A percentile compares a stretch with the other conserved stretches of the same genome.
Evolutionary conservation across 2,888 invertebrate genomes (phyloP).

Genomic region (Magallana nippona): DNA sequence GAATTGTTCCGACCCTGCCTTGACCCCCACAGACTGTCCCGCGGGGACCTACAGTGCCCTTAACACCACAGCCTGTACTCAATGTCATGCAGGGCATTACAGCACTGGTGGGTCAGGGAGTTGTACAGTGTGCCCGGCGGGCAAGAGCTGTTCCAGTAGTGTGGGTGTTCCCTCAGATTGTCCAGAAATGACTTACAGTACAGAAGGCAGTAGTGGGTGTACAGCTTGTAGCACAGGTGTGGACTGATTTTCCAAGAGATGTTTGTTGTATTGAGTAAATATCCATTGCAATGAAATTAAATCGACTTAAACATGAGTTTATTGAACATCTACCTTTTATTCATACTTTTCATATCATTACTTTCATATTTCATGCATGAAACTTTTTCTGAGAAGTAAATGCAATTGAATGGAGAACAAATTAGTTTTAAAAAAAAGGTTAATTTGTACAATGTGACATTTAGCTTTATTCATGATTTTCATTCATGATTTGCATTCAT

Average conservation of each 20-base stretch:
- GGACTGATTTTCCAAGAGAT: conserved; percentile 47
- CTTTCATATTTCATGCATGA: neutral
- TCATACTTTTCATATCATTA: neutral
- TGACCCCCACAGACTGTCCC: conserved; percentile 55
- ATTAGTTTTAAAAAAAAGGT: no score
- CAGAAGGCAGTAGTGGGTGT: conserved; percentile 52
- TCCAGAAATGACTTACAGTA: conserved; percentile 55
- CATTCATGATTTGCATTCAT: neutral
- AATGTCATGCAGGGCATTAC: conserved; percentile 67
- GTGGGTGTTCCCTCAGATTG: conserved; percentile 47
- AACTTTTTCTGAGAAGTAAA: conserved; percentile 39
- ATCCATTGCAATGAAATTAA: no score
- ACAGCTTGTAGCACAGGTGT: conserved; percentile 50
- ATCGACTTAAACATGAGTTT: no score
- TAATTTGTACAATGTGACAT: conserved; percentile 24
- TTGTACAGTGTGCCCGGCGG: conserved; percentile 68
- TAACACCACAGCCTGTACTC: conserved; percentile 59
- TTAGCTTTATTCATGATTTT: conserved; percentile 43
- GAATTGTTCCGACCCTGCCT: conserved; percentile 54
- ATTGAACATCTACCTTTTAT: conserved; percentile 46
- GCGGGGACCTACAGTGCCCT: conserved; percentile 64
- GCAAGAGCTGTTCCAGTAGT: conserved; percentile 62
- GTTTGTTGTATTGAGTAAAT: neutral
- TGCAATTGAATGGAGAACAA: conserved; percentile 36
- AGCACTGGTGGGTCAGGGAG: conserved; percentile 53